phyloP scores from a whole-genome alignment of 1,140 invertebrate species.

The Chironomus striatipennis region DNA sequence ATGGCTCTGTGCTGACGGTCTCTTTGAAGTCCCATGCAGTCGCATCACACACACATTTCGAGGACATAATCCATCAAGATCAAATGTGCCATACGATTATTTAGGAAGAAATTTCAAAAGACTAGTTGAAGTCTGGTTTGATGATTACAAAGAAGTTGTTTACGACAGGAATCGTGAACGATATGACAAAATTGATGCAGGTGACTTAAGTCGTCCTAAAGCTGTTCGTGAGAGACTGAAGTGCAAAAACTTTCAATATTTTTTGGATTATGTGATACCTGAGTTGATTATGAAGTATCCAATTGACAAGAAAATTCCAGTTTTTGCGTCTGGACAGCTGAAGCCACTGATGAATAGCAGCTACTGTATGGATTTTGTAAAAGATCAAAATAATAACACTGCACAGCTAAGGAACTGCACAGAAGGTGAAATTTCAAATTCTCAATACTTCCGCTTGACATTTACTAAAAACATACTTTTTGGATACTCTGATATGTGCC shows the following conservation, averaged over 20 bases:
- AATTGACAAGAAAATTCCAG: slow-evolving; percentile 57
- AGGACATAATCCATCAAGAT: slow-evolving; percentile 70
- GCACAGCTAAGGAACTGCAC: slow-evolving; percentile 52
- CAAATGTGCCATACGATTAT: slow-evolving; percentile 81
- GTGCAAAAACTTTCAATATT: slow-evolving; percentile 92
- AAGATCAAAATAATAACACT: slow-evolving; percentile 53
- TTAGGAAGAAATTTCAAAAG: slow-evolving; percentile 64
- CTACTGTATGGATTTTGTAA: slow-evolving; percentile 70
- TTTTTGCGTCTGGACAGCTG: slow-evolving; percentile 73
- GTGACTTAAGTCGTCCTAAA: slow-evolving; percentile 58
- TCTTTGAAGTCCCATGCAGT: slow-evolving; percentile 85
- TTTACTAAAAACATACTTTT: slow-evolving; percentile 89
- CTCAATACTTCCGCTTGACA: slow-evolving; percentile 64
- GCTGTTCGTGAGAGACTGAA: slow-evolving; percentile 59
- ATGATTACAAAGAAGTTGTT: slow-evolving; percentile 84
- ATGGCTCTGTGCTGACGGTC: slow-evolving; percentile 84
- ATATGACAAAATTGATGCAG: slow-evolving; percentile 63
- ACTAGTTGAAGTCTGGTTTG: slow-evolving; percentile 96
- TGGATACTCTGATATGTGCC: slow-evolving; percentile 69
- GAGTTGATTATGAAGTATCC: slow-evolving; percentile 59
- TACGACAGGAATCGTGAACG: slow-evolving; percentile 70
- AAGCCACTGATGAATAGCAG: slow-evolving; percentile 55
- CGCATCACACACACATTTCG: slow-evolving; percentile 92
- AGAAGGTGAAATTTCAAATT: slow-evolving; percentile 34
- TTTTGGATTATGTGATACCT: slow-evolving; percentile 84